phyloP scores from a whole-genome alignment of 2,113 vertebrate genomes.

The Microtus montanus region DNA sequence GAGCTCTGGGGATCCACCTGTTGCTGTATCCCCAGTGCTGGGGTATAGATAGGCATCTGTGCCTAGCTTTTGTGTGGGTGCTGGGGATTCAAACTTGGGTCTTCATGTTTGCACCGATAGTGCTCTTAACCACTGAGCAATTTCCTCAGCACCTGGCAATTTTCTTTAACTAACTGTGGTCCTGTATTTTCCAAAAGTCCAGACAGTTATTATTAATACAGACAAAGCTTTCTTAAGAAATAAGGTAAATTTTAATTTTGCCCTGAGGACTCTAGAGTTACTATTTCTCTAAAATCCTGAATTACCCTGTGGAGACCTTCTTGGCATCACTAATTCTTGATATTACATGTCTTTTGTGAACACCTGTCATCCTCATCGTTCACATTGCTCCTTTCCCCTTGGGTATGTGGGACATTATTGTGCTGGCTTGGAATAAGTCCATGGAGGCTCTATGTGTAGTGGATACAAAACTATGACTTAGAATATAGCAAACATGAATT shows the following conservation, averaged over 20 bases:
- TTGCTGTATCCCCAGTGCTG: not conserved
- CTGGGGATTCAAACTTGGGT: not conserved
- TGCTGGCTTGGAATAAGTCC: slow-evolving; percentile 7
- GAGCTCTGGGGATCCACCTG: not conserved
- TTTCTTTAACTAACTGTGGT: not conserved
- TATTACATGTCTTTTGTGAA: not conserved
- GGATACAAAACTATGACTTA: not conserved
- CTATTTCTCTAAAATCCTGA: not conserved
- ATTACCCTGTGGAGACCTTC: not conserved
- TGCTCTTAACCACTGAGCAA: not conserved
- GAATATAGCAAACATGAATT: not conserved
- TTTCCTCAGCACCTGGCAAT: not conserved
- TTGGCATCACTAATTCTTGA: not conserved
- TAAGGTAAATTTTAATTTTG: slow-evolving; percentile 40
- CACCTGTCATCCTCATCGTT: not conserved
- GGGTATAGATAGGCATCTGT: not conserved
- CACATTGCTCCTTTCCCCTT: not conserved
- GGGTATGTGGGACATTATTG: not conserved
- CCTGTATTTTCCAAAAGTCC: not conserved
- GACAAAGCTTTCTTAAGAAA: slow-evolving; percentile 47
- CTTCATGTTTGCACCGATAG: not conserved
- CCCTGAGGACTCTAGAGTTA: slow-evolving; percentile 15
- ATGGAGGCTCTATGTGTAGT: not conserved
- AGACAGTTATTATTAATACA: slow-evolving; percentile 37
- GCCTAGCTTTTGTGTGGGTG: not conserved